Evolutionary conservation across 2,888 invertebrate species (phyloP), one percentile per base, ranked within the genome.

Genomic region (Slavum lentiscoides): DNA sequence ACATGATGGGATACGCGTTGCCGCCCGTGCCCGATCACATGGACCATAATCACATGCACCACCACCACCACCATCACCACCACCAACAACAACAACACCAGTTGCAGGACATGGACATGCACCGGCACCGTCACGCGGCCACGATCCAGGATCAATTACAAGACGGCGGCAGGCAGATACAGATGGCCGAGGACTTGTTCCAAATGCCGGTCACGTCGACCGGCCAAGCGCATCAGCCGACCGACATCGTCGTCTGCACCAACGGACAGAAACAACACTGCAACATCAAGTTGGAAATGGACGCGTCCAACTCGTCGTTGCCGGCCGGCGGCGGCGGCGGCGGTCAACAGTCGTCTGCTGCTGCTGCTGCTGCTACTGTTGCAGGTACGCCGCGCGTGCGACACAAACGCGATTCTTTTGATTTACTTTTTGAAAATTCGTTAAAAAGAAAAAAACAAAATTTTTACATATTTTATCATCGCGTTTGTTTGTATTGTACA

Each of bases 401-500:
- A 43, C 7, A 43, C 43, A 11, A 7, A 11, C 43, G 7, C 43
- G 30, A 30, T 2, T 30, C 30, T 11, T 5, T 43, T 43, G 11
- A 1, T 43, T 43, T 9, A 5, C 11, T 43, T 7, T 9, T 43
- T 43, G 6, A 7, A 43, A 43, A 43, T 43, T 43, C 43, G 43
- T 43, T 5, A 4, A 9, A 6, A 1, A 43, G 6, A 43, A 43
- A 9, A 30, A 30, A 30, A 30, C 30, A 30, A 30, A 30, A 43
- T 43, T 2, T 43, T 43, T 9, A 9, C 7, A 43, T 43, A 7
- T 43, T 43, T 43, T 43, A 7, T 43, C 43, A 43, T 7, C 43
- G 43, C 19, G 19, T 55, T 37, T 9, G n/a, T 69, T 76, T 37
- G 15, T 21, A 21, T 67, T 39, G 1, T 66, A 86, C 86, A 64